A percentile compares a stretch with the other conserved stretches of the same genome.
phyloP scores from a whole-genome alignment of 2,113 vertebrate genomes.

The Saccopteryx bilineata region DNA sequence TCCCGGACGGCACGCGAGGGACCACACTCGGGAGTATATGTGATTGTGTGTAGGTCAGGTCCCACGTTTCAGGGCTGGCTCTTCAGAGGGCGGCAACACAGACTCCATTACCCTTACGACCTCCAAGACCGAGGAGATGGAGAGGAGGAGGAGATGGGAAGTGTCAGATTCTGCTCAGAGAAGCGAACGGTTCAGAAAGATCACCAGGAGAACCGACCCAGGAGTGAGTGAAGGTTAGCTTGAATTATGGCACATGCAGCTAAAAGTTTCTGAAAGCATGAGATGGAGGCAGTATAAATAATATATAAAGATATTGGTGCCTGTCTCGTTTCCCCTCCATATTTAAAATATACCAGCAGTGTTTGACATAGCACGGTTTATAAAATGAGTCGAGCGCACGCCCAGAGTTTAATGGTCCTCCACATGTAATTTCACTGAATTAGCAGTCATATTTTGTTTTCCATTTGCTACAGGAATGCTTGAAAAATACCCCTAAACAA shows the following conservation, averaged over 20 bases:
- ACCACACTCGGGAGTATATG: neutral
- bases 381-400: neutral
- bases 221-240: neutral
- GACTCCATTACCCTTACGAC: neutral
- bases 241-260: neutral
- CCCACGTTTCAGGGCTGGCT: neutral
- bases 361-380: accelerated
- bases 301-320: neutral
- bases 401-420: neutral
- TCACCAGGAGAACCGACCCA: neutral
- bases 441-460: neutral
- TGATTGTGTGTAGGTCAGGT: neutral
- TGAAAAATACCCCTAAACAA: slow-evolving; percentile 49
- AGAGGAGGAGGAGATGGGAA: neutral
- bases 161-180: neutral
- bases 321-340: neutral
- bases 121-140: neutral
- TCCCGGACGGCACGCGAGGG: neutral
- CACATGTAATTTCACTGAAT: neutral
- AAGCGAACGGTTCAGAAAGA: neutral
- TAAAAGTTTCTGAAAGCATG: neutral
- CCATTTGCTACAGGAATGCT: slow-evolving; percentile 46
- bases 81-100: neutral
- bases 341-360: neutral
- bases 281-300: neutral